These are phyloP conservation scores for Alaudala cheleensis DNA, from an alignment of 2,113 vertebrate genomes.

Conservation along the genomic window DNA sequence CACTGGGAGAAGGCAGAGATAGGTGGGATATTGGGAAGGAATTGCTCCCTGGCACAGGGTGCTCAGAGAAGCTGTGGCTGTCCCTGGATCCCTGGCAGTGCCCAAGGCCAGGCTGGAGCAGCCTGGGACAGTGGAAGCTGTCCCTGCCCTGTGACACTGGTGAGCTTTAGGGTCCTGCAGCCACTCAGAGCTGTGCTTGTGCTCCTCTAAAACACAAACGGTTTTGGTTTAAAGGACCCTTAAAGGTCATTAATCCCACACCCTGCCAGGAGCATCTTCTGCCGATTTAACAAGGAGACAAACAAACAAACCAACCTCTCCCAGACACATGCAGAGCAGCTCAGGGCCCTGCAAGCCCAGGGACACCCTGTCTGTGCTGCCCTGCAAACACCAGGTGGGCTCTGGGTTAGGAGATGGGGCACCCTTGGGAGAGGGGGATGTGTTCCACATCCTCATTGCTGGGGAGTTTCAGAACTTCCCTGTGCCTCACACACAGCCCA, in stretches of 20 bases:
- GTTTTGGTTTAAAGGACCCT: not conserved
- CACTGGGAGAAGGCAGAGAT: not conserved
- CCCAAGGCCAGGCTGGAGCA: not conserved
- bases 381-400: not conserved
- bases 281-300: rapidly evolving
- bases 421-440: not conserved
- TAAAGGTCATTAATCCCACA: not conserved
- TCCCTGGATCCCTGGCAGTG: not conserved
- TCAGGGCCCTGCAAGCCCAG: not conserved
- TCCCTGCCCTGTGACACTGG: not conserved
- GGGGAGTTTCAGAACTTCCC: not conserved
- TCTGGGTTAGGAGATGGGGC: not conserved
- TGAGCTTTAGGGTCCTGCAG: not conserved
- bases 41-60: not conserved
- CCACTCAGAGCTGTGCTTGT: not conserved
- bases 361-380: not conserved
- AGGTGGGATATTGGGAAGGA: not conserved
- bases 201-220: not conserved
- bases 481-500: not conserved
- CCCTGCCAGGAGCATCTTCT: not conserved
- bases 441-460: not conserved
- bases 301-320: not conserved
- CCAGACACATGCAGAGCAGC: not conserved
- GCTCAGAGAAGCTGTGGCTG: not conserved
- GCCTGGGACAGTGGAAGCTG: not conserved